Conservation (phyloP, 2,113 vertebrate genomes). For the Dendrocopos noguchii region DNA sequence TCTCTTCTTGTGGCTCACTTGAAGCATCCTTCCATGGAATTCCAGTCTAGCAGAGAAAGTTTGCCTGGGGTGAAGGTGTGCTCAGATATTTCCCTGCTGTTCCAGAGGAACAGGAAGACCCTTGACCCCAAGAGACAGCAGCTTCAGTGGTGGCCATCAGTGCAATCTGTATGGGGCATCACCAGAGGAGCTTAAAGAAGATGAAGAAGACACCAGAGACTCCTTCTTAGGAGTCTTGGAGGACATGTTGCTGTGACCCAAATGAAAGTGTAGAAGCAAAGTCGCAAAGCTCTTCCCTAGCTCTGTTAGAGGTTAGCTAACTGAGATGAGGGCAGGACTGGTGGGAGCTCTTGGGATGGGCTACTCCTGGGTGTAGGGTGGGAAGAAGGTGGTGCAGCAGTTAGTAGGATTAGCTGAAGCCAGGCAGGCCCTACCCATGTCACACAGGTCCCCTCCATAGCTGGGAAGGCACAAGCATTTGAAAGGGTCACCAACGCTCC, state of each 20-base stretch:
- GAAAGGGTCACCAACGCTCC: constrained; percentile 85
- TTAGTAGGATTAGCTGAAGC: constrained; percentile 95
- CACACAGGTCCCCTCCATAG: constrained; percentile 96
- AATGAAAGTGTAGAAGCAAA: neutral
- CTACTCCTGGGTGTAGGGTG: neutral
- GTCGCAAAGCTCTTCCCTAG: neutral
- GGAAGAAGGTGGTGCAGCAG: constrained; percentile 56
- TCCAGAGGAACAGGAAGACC: constrained; percentile 17
- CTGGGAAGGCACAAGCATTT: constrained; percentile 99
- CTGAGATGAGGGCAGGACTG: neutral
- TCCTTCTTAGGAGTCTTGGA: neutral
- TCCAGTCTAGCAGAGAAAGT: constrained; percentile 25
- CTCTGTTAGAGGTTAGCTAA: constrained; percentile 54
- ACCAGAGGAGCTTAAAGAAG: neutral
- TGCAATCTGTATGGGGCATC: neutral
- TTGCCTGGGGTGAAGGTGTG: constrained; percentile 15
- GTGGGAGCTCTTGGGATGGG: neutral
- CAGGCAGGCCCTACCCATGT: constrained; percentile 91
- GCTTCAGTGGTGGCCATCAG: neutral
- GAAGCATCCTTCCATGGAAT: constrained; percentile 40
- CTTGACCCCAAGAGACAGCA: neutral
- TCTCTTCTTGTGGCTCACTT: constrained; percentile 22
- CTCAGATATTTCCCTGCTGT: neutral
- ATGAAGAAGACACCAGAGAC: neutral
- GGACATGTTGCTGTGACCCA: neutral